Percentiles rank a stretch among this genome's conserved stretches.
These are phyloP conservation scores for Conchocele bisecta DNA, from an alignment of 2,888 invertebrate species.

Conservation along the genomic window DNA sequence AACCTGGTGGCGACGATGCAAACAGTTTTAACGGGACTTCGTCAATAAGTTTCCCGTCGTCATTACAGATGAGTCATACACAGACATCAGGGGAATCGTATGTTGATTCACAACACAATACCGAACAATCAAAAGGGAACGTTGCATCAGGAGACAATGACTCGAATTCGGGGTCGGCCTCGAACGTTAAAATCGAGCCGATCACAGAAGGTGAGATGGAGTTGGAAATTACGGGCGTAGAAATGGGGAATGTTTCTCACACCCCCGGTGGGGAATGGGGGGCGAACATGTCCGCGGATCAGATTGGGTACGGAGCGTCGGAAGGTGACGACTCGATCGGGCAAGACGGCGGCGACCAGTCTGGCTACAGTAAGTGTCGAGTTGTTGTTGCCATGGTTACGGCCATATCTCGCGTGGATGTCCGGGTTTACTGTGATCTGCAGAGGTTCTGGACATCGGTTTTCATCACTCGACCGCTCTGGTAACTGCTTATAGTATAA, in stretches of 20 bases:
- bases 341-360: slow-evolving; percentile 27
- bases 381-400: too few species aligned
- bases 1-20: not conserved
- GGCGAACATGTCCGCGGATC: slow-evolving; percentile 28
- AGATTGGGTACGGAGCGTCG: not conserved
- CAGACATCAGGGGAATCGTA: slow-evolving; percentile 21
- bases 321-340: slow-evolving; percentile 12
- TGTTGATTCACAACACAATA: slow-evolving; percentile 11
- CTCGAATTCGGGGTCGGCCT: slow-evolving; percentile 12
- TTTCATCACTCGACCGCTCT: too few species aligned
- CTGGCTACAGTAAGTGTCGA: slow-evolving; percentile 50
- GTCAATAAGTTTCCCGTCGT: slow-evolving; percentile 28
- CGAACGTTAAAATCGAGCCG: slow-evolving; percentile 50
- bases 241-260: slow-evolving; percentile 26
- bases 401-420: too few species aligned
- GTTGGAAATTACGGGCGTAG: slow-evolving; percentile 51
- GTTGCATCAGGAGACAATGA: slow-evolving; percentile 18
- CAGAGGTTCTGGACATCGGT: too few species aligned
- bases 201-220: slow-evolving; percentile 56
- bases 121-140: slow-evolving; percentile 9
- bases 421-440: too few species aligned
- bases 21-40: not conserved
- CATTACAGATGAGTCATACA: slow-evolving; percentile 40
- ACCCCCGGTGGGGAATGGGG: too few species aligned
- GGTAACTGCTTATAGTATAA: too few species aligned